Conservation (phyloP, 1,140 invertebrate species). For the Bombus terrestris region DNA sequence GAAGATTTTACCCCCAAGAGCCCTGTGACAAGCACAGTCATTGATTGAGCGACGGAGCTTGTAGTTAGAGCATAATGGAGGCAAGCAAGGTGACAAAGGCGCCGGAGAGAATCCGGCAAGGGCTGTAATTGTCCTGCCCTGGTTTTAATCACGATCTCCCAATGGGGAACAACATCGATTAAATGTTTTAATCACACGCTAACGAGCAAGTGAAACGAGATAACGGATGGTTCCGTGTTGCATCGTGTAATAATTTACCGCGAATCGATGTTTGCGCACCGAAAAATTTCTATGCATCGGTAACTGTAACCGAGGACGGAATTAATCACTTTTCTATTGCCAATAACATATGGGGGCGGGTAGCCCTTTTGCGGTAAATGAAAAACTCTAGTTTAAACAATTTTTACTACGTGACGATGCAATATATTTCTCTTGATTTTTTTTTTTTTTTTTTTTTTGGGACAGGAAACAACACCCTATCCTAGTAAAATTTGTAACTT, state of each 20-base stretch:
- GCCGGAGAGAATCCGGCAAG: neutral
- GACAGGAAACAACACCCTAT: neutral
- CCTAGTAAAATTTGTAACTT: too few relatives aligned
- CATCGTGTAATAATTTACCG: constrained; percentile 10
- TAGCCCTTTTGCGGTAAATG: neutral
- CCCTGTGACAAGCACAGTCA: neutral
- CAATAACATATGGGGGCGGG: neutral
- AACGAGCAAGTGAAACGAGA: constrained; percentile 36
- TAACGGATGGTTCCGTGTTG: neutral
- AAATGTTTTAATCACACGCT: constrained; percentile 44
- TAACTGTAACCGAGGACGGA: neutral
- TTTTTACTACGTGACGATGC: neutral
- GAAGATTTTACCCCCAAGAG: neutral
- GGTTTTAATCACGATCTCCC: constrained; percentile 26
- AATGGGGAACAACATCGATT: constrained; percentile 32
- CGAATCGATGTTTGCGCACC: neutral
- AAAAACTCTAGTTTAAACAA: neutral
- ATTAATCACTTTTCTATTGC: neutral
- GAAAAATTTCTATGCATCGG: neutral
- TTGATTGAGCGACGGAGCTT: neutral
- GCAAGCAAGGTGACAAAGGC: constrained; percentile 12
- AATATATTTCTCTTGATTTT: neutral
- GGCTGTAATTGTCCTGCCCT: constrained; percentile 29
- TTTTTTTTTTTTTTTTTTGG: neutral
- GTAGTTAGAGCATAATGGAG: constrained; percentile 21